Percentiles rank a stretch among this genome's conserved stretches.
These are phyloP conservation scores for Sarcophaga rosellei DNA, from an alignment of 2,888 invertebrate genomes.

Conservation along the genomic window DNA sequence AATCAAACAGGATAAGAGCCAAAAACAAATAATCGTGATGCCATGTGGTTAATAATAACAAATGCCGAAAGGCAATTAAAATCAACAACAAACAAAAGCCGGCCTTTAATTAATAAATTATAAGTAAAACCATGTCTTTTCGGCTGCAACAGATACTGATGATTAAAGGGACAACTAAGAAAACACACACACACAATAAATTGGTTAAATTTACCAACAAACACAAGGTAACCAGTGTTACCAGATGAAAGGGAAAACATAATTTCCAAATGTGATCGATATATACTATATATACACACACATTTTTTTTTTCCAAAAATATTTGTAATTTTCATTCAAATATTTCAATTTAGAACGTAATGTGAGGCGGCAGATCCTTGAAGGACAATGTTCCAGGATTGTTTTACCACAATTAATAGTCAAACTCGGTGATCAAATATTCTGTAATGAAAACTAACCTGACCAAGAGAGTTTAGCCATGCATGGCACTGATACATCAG, in stretches of 20 bases:
- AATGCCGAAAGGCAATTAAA: constrained; percentile 77
- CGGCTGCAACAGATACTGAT: constrained; percentile 18
- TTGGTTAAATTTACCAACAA: constrained; percentile 18
- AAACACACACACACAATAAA: neutral
- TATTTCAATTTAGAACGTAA: too few species aligned
- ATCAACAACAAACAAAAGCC: constrained; percentile 73
- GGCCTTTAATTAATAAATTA: constrained; percentile 80
- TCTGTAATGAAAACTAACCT: too few species aligned
- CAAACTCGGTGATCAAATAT: too few species aligned
- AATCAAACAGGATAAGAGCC: constrained; percentile 67
- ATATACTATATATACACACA: too few species aligned
- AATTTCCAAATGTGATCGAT: too few species aligned
- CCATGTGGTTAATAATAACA: constrained; percentile 74
- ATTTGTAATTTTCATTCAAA: too few species aligned
- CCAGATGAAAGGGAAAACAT: neutral
- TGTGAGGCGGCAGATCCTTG: too few species aligned
- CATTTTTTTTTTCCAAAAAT: too few species aligned
- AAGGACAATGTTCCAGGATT: too few species aligned
- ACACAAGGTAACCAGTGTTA: neutral
- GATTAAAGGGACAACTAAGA: constrained; percentile 17
- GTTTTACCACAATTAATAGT: too few species aligned
- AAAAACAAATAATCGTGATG: constrained; percentile 58
- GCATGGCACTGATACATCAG: too few species aligned
- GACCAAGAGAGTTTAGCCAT: too few species aligned
- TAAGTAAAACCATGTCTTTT: constrained; percentile 73